Conservation (phyloP, 2,113 vertebrate species). For the Macaca nemestrina region DNA sequence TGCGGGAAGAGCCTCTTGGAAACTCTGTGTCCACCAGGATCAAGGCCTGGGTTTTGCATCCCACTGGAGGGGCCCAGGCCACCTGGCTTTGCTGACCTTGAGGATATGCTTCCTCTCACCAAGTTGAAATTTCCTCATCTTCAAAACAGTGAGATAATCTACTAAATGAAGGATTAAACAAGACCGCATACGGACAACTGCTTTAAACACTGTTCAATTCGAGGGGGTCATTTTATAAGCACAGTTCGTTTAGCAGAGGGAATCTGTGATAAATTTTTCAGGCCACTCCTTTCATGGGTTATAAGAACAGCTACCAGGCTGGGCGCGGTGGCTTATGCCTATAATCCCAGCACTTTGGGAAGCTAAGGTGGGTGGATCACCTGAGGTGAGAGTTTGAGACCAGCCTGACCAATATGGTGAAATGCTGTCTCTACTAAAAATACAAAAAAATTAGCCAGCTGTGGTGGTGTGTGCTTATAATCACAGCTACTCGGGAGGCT, state of each 20-base stretch:
- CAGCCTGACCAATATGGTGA: too few species aligned
- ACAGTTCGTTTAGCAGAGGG: not conserved
- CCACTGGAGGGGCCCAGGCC: not conserved
- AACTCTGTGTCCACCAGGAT: not conserved
- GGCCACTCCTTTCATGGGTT: not conserved
- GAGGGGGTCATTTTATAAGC: not conserved
- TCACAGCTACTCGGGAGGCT: too few species aligned
- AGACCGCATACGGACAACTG: not conserved
- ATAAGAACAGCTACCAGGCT: not conserved
- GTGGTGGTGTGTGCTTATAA: too few species aligned
- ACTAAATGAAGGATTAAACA: not conserved
- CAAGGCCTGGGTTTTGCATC: not conserved
- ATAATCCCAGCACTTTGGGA: too few species aligned
- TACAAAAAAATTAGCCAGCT: too few species aligned
- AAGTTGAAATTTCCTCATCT: not conserved
- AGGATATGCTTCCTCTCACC: not conserved
- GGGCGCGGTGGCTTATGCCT: too few species aligned
- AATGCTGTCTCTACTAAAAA: too few species aligned
- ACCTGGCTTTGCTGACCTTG: not conserved
- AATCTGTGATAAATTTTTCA: not conserved
- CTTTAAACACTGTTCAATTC: fast-evolving
- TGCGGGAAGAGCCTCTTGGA: not conserved
- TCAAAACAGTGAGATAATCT: not conserved
- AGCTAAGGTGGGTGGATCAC: too few species aligned
- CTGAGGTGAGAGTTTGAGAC: too few species aligned